Evolutionary conservation across 2,113 vertebrate genomes (phyloP).

Genomic region (Hypanus sabinus): DNA sequence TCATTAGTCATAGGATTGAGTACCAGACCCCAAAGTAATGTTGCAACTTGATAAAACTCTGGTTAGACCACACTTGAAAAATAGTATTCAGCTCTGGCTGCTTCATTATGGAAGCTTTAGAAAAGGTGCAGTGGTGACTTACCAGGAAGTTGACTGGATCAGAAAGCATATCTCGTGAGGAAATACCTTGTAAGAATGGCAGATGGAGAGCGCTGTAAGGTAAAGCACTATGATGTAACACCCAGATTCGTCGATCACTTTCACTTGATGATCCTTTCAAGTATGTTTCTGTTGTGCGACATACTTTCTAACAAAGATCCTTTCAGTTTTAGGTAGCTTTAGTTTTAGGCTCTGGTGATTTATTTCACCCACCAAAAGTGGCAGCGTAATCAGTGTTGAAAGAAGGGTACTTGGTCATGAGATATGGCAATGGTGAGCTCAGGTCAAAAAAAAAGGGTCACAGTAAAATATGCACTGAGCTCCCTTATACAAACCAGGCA

Average conservation of each 20-base stretch:
- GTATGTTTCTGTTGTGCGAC: background rate
- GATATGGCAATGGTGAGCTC: background rate
- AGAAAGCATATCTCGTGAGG: background rate
- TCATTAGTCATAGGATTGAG: too few species aligned
- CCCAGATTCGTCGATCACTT: background rate
- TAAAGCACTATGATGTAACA: background rate
- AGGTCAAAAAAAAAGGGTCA: background rate
- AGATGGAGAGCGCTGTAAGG: background rate
- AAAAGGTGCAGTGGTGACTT: too few species aligned
- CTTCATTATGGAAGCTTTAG: too few species aligned
- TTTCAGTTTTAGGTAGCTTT: background rate
- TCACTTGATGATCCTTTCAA: background rate
- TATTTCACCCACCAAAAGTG: background rate
- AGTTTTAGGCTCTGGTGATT: background rate
- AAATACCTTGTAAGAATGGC: too few species aligned
- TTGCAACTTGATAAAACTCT: too few species aligned
- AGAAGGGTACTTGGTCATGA: background rate
- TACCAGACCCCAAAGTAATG: too few species aligned
- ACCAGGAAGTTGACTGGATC: too few species aligned
- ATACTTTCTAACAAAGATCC: background rate
- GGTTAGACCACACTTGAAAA: too few species aligned
- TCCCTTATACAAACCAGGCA: background rate
- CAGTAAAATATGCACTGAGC: background rate
- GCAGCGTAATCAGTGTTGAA: background rate
- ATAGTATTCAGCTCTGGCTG: too few species aligned